Percentiles rank a stretch among this genome's conserved stretches.
These are phyloP conservation scores for Solen grandis DNA, from an alignment of 1,140 invertebrate species.

Conservation along the genomic window DNA sequence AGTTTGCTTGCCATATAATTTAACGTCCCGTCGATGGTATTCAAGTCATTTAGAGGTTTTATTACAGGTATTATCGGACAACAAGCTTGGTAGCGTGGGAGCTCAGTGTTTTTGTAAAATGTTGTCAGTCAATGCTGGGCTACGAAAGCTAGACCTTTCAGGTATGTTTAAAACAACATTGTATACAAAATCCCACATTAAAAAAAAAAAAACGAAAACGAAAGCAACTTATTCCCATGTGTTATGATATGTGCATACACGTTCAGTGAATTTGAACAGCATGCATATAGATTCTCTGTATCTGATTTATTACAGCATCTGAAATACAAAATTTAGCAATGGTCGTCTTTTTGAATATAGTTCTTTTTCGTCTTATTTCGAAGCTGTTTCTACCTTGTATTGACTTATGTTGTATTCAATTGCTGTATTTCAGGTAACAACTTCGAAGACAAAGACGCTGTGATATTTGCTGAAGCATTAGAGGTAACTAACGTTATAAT, in stretches of 20 bases:
- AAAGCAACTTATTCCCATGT: background rate
- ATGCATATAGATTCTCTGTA: no score
- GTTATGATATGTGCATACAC: no score
- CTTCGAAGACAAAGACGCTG: constrained; percentile 72
- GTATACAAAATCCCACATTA: background rate
- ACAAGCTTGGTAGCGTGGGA: constrained; percentile 75
- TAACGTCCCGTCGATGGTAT: no score
- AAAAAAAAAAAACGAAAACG: background rate
- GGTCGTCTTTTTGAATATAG: no score
- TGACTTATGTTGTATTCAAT: constrained; percentile 15
- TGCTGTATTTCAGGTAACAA: constrained; percentile 71
- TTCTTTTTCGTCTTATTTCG: no score
- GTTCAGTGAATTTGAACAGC: no score
- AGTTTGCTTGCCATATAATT: no score
- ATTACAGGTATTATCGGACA: constrained; percentile 72
- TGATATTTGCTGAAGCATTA: constrained; percentile 66
- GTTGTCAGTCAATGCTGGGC: constrained; percentile 71
- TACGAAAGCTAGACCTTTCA: constrained; percentile 75
- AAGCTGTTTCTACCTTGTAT: no score
- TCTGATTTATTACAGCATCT: no score
- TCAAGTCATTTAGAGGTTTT: background rate
- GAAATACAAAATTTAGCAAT: no score
- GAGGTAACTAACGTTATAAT: constrained; percentile 66
- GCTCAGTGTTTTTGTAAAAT: constrained; percentile 71
- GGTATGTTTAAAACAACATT: constrained; percentile 60